A percentile compares a stretch with the other conserved stretches of the same genome.
phyloP scores from a whole-genome alignment of 2,113 vertebrate genomes.

The Seriola aureovittata region DNA sequence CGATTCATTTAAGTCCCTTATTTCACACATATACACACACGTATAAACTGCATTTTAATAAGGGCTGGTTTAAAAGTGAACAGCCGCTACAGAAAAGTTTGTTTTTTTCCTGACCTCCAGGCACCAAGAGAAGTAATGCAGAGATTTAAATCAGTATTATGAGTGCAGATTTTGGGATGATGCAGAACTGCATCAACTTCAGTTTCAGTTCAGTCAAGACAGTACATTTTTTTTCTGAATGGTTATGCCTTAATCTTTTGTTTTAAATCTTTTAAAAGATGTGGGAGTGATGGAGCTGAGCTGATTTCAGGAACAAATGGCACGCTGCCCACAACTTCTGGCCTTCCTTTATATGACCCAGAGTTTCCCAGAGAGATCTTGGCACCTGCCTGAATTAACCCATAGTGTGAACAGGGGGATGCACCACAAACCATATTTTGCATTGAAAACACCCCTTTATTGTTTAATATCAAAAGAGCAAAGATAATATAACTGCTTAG shows the following conservation, averaged over 20 bases:
- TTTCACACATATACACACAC: conserved; percentile 47
- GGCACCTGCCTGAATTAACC: not conserved
- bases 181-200: not conserved
- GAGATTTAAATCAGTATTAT: conserved; percentile 59
- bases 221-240: not conserved
- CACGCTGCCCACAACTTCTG: not conserved
- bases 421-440: not conserved
- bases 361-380: conserved; percentile 9
- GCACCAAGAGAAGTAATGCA: not conserved
- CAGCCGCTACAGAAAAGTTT: not conserved
- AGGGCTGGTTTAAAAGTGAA: not conserved
- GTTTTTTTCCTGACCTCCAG: conserved; percentile 5
- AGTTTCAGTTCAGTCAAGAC: not conserved
- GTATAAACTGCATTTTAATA: not conserved
- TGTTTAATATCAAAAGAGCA: not conserved
- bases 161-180: conserved; percentile 1
- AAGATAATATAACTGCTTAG: not conserved
- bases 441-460: not conserved
- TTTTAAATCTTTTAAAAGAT: too few relatives aligned
- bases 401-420: not conserved
- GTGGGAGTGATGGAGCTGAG: not conserved
- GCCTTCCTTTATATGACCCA: not conserved
- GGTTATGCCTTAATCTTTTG: not conserved
- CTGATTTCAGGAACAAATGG: conserved; percentile 15
- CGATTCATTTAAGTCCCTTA: conserved; percentile 40